Percentiles rank a stretch among this genome's conserved stretches.
Evolutionary conservation across 2,113 vertebrate genomes (phyloP).

Genomic region (Naja naja): DNA sequence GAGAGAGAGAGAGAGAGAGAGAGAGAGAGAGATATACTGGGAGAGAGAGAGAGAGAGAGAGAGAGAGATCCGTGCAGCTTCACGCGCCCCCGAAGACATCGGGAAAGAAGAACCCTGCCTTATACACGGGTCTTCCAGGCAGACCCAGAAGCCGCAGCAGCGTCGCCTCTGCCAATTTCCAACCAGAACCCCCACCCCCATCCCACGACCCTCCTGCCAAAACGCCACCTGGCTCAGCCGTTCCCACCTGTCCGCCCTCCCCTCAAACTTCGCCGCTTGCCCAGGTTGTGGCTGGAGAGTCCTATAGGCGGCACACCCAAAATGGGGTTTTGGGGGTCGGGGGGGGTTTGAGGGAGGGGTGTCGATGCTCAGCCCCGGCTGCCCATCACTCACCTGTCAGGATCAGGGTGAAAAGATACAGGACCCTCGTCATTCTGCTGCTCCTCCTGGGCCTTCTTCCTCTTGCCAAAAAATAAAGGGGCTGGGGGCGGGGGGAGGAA

Average conservation of each 20-base stretch:
- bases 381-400: slow-evolving; percentile 5
- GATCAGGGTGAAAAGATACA: slow-evolving; percentile 12
- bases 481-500: neutral
- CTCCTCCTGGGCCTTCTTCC: neutral
- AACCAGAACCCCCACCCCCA: fast-evolving
- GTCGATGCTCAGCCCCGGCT: too few species aligned
- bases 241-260: neutral
- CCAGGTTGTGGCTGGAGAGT: too few species aligned
- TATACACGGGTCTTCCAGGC: neutral
- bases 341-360: too few species aligned
- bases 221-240: too few species aligned
- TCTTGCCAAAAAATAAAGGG: slow-evolving; percentile 7
- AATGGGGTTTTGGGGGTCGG: too few species aligned
- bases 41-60: neutral
- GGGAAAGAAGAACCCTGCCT: neutral
- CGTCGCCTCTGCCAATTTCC: too few species aligned
- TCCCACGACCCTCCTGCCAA: neutral
- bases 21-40: fast-evolving
- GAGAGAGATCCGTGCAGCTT: neutral
- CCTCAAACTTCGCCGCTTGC: neutral
- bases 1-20: neutral
- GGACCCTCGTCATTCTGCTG: neutral
- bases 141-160: neutral
- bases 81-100: neutral
- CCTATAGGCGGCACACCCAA: neutral